Evolutionary conservation across 2,113 vertebrate species (phyloP), one percentile per base, ranked within the genome.

Genomic region (Anguilla rostrata): DNA sequence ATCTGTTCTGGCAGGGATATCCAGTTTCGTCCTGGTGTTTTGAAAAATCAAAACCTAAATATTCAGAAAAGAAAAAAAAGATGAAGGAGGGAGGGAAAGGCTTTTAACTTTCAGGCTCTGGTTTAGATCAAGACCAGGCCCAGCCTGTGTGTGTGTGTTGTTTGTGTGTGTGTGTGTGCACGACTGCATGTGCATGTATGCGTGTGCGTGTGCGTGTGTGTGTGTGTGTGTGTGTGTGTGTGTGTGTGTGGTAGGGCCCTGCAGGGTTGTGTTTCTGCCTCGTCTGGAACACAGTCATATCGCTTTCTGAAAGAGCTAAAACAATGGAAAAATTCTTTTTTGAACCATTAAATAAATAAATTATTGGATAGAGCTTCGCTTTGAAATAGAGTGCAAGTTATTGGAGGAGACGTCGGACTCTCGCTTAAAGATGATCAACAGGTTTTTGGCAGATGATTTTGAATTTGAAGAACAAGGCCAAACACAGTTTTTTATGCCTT

Each of bases 51-150:
- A 91, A 93, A 92, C 71, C 41, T 87, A 89, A 93, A 93, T 92
- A 90, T 94, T 91, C 88, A 92, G 46, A 92, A 80, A 84, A 81
- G 56, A 14, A 81, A 41, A 87, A 75, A 86, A 82, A 57, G 39
- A 43, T 26, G 20, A 82, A 22, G 2, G 20, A 53, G 56, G 86
- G 2, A 29, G 26, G 83, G 43, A 29, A 86, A 78, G 75, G 20
- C 75, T 86, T 90, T 87, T 89, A 92, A 88, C 89, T 91, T 87
- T 83, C 87, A 75, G 75, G 85, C 82, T 91, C 88, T 90, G 89
- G 86, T 90, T 91, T 95, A 92, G 93, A 94, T 90, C 85, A 85
- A 92, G 93, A 94, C 90, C 85, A 85, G 87, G 22, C 93, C 92
- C 93, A 94, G 87, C 87, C 82, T 85, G 88, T 95, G 89, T 93